Base-by-base conservation (phyloP, 2,797 vertebrate species). In the Enteromius treurensis region DNA sequence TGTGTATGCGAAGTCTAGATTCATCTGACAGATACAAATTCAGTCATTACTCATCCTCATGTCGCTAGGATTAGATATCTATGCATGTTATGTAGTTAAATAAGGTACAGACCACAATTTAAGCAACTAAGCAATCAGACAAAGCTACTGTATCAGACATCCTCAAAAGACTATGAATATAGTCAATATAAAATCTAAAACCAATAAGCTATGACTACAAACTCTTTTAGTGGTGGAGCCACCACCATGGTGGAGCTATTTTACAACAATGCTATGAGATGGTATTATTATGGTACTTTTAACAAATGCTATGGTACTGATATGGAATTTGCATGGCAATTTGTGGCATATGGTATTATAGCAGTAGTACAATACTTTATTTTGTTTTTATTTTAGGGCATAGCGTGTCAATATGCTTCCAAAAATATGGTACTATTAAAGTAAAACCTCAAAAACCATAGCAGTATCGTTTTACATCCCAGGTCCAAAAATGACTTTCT, bases 1-100 rank as follows among this genome's bases (percentile, higher is more conserved):
- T 67, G 80, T 85, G 51, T 26, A 53, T 77, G 71, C 19, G 26
- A 49, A 37, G 45, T 26, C 23, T 15, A 47, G 26, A 19, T 47
- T 78, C 42, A 32, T 40, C 60, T 32, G 19, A 49, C 10, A n/a
- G 10, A 78, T 65, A 17, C 42, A 65, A 78, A 64, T 62, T 32
- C 40, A n/a, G 15, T 13, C 47, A 7, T 32, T 73, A 47, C 19
- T 51, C 45, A 73, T 47, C 47, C 13, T 58, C 32, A 40, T 75
- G 32, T 40, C 13, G 7, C 10, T n/a, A 58, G 53, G 21, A 34
- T 23, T 76, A 60, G 34, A 40, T 26, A 26, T 58, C n/a, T 40
- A 53, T 1, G 14, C 55, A 75, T 7, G 14, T 26, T 76, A 60
- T 32, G 23, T 49, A 3, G 45, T 29, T 19, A 73, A 73, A 70